Evolutionary conservation across 1,140 invertebrate species (phyloP), one percentile per base, ranked within the genome.

Genomic region (Vanessa atalanta): DNA sequence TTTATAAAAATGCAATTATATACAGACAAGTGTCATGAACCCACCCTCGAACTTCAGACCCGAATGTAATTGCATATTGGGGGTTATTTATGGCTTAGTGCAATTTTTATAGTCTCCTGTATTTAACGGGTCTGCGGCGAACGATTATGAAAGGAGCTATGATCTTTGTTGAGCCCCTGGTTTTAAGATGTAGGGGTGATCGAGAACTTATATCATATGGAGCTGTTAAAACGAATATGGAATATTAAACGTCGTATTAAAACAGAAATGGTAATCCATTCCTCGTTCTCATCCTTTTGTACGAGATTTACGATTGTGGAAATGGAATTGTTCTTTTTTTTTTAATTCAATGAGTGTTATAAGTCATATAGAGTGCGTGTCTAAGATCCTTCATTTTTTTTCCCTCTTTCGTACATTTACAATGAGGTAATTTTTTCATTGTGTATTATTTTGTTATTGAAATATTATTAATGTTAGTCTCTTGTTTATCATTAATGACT

Each of bases 61-160:
- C 57, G 65, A 61, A 63, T 79, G 80, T 88, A 87, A 89, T 88
- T 85, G 86, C 85, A 89, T 87, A 86, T 83, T 73, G 75, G 79
- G 71, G 68, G 75, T 85, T 88, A 91, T 91, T 89, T 89, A 91
- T 89, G 86, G 83, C 81, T 80, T 83, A 78, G 83, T 80, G 83
- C 83, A 87, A 89, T 86, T 89, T 91, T 90, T 89, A 92, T 90
- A 82, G 84, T 71, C 82, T 86, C 81, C 88, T 92, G 90, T 86
- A 82, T 85, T 90, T 90, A 92, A 92, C 88, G 87, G 83, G 81
- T 86, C 84, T 90, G 87, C 80, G 75, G 79, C 69, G 73, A 85
- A 86, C 86, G 88, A 88, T 90, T 88, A 88, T 87, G 86, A 86
- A 86, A 84, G 82, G 77, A 81, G 82, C 79, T 79, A 81, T 83